phyloP scores from a whole-genome alignment of 2,113 vertebrate species.

The chimpanzee (Pan troglodytes) region DNA sequence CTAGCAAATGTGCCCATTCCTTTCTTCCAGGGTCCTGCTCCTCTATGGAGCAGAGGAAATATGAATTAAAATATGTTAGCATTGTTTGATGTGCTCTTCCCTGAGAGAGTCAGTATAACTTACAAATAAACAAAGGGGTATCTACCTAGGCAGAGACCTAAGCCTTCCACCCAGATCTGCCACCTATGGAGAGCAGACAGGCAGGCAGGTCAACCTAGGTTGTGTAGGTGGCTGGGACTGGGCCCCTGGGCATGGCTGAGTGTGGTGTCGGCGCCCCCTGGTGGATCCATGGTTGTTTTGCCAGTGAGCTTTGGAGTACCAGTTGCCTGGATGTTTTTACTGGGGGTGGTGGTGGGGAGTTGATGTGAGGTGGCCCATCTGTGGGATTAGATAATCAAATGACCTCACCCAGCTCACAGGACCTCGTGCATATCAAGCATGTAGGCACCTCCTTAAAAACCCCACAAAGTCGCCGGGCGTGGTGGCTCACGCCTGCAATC shows the following conservation, averaged over 20 bases:
- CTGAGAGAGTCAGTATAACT: not conserved
- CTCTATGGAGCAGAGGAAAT: not conserved
- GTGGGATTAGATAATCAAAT: not conserved
- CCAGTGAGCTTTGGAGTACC: not conserved
- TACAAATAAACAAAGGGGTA: not conserved
- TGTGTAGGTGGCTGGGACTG: not conserved
- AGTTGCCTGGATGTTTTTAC: not conserved
- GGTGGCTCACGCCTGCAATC: too few relatives aligned
- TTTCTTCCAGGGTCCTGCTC: not conserved
- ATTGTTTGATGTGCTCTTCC: not conserved
- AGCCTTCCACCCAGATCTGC: not conserved
- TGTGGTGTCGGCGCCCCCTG: slow-evolving; percentile 38
- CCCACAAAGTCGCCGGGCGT: too few relatives aligned
- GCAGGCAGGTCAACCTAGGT: not conserved
- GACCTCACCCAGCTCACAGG: not conserved
- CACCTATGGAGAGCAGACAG: not conserved
- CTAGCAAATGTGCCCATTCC: not conserved
- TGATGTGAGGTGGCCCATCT: not conserved
- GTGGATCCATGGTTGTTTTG: slow-evolving; percentile 9
- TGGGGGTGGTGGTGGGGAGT: not conserved
- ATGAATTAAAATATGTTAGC: not conserved
- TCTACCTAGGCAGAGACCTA: not conserved
- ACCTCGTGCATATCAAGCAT: not conserved
- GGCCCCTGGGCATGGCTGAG: not conserved
- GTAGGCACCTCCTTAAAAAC: not conserved